Evolutionary conservation across 2,113 vertebrate genomes (phyloP).

Genomic region (Halichoerus grypus): DNA sequence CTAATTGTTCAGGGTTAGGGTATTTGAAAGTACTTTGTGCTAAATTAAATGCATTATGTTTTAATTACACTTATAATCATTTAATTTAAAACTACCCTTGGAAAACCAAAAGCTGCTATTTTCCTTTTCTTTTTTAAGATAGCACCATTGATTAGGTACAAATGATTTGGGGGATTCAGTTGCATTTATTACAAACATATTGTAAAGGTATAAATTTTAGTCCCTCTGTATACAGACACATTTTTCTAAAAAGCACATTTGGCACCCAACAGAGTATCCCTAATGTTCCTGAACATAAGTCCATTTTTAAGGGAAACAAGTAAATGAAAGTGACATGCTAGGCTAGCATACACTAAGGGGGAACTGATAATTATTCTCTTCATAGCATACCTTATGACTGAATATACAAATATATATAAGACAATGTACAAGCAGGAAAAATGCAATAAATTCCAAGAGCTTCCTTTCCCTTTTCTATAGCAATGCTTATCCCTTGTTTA

Average conservation of each 20-base stretch:
- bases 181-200: not conserved
- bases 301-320: not conserved
- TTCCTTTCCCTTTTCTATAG: not conserved
- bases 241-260: slow-evolving; percentile 8
- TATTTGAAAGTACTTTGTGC: not conserved
- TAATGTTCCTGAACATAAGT: not conserved
- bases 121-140: not conserved
- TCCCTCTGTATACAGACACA: not conserved
- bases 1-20: not conserved
- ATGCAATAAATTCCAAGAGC: not conserved
- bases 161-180: not conserved
- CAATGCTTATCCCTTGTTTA: not conserved
- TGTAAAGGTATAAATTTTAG: not conserved
- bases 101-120: not conserved
- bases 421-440: not conserved
- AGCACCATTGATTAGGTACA: not conserved
- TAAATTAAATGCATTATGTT: slow-evolving; percentile 44
- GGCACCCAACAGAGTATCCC: not conserved
- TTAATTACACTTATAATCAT: slow-evolving; percentile 19
- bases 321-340: not conserved
- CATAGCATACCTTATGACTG: not conserved
- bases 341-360: not conserved
- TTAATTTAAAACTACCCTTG: not conserved
- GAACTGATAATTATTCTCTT: not conserved
- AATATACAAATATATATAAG: not conserved